These are phyloP conservation scores for Eupithecia inturbata DNA, from an alignment of 2,888 invertebrate species.

Conservation along the genomic window DNA sequence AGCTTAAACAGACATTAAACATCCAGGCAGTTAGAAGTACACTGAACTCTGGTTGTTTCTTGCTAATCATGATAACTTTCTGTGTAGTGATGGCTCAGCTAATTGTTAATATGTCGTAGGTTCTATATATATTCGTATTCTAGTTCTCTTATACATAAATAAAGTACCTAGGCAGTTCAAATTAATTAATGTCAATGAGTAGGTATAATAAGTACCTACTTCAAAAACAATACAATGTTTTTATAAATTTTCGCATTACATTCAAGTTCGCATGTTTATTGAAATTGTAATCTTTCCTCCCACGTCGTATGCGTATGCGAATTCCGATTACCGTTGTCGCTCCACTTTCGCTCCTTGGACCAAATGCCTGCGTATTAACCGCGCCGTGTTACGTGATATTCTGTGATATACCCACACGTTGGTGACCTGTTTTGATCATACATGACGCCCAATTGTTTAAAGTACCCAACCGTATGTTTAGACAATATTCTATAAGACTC, in stretches of 20 bases:
- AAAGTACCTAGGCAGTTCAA: neutral
- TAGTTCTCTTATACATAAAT: neutral
- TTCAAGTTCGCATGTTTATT: neutral
- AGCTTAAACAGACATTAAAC: slow-evolving; percentile 11
- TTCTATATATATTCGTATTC: too few relatives aligned
- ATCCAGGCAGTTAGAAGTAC: neutral
- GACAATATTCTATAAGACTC: slow-evolving; percentile 58
- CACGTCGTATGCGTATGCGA: slow-evolving; percentile 16
- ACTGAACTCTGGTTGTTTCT: neutral
- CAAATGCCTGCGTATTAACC: slow-evolving; percentile 47
- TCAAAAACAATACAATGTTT: neutral
- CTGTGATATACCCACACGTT: slow-evolving; percentile 38
- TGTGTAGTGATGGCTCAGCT: neutral
- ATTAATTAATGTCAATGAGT: neutral
- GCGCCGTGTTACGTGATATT: slow-evolving; percentile 26
- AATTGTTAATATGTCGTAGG: neutral
- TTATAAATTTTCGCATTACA: neutral
- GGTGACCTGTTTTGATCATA: slow-evolving; percentile 43
- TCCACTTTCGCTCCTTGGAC: slow-evolving; percentile 55
- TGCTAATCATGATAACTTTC: neutral
- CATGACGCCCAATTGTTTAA: slow-evolving; percentile 61
- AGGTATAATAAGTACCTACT: neutral
- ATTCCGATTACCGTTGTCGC: slow-evolving; percentile 52
- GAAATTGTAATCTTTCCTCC: slow-evolving; percentile 6
- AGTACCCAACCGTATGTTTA: slow-evolving; percentile 62